Percentiles rank a stretch among this genome's conserved stretches.
phyloP scores from a whole-genome alignment of 2,888 invertebrate genomes.

The Dorcus parallelipipedus region DNA sequence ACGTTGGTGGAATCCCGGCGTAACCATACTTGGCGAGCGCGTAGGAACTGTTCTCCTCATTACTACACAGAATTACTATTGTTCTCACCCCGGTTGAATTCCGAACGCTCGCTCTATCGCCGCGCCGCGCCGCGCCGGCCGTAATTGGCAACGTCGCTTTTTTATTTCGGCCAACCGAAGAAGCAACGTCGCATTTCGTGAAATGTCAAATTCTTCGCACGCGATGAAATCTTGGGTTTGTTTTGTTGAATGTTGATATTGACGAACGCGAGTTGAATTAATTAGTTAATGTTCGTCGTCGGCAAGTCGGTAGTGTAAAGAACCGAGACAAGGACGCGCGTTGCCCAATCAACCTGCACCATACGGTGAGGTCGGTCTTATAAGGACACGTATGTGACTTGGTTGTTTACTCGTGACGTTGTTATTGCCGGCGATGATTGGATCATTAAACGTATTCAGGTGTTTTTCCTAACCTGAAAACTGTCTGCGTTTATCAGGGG shows the following conservation, averaged over 20 bases:
- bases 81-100: constrained; percentile 19
- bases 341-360: constrained; percentile 21
- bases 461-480: too few relatives aligned
- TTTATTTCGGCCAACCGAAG: too few relatives aligned
- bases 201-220: too few relatives aligned
- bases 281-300: background rate
- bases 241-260: too few relatives aligned
- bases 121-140: background rate
- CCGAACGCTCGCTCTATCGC: background rate
- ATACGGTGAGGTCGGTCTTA: constrained; percentile 19
- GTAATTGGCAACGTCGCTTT: background rate
- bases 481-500: too few relatives aligned
- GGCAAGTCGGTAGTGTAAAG: constrained; percentile 8
- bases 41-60: constrained; percentile 29
- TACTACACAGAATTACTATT: constrained; percentile 20
- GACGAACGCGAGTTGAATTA: too few relatives aligned
- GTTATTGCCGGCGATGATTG: too few relatives aligned
- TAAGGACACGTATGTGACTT: constrained; percentile 6
- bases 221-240: too few relatives aligned
- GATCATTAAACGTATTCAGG: too few relatives aligned
- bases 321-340: constrained; percentile 27
- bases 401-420: too few relatives aligned
- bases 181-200: too few relatives aligned
- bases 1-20: constrained; percentile 24
- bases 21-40: constrained; percentile 30